Base-by-base conservation (phyloP, 2,797 vertebrate genomes). In the Serranus cabrilla region DNA sequence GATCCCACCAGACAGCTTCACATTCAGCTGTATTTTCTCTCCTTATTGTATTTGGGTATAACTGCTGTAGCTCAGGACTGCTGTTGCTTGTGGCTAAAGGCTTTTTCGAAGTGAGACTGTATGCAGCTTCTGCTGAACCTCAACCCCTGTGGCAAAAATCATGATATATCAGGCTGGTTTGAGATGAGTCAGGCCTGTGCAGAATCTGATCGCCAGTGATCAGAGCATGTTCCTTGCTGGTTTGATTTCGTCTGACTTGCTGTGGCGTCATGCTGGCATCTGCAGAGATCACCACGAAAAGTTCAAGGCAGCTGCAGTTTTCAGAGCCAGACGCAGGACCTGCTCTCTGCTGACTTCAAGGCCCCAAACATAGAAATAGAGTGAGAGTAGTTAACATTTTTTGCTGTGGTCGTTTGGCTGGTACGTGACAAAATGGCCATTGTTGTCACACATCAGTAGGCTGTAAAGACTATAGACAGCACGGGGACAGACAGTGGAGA, bases 221-320 rank as follows among this genome's bases (percentile, higher is more conserved):
- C 57, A 47, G 9, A 7, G 4, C 25, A 55, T 0, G 5, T 25
- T 34, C 12, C 55, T 65, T 25, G 6, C 49, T 31, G 39, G 27
- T 73, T 70, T 50, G 50, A 57, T 27, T 71, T 56, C 6, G 14
- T 52, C 65, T 46, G 25, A 58, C 46, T 58, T 52, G 39, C 37
- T 64, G 18, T 52, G 60, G 51, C 3, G 0, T 66, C 50, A 60
- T 40, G 43, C 55, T 45, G 42, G 40, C 21, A 74, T 59, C 55
- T 66, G 45, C 31, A 12, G 46, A 51, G 31, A 65, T 40, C 10
- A 10, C n/a, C 57, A 49, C n/a, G 6, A 52, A 52, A 25, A 54
- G 57, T 12, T 66, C 18, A 37, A 55, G 21, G 27, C 12, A 50
- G 46, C 57, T 21, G 37, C 34, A 45, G 37, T 43, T 58, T 78